Conservation (phyloP, 2,113 vertebrate genomes). For the Engystomops pustulosus region DNA sequence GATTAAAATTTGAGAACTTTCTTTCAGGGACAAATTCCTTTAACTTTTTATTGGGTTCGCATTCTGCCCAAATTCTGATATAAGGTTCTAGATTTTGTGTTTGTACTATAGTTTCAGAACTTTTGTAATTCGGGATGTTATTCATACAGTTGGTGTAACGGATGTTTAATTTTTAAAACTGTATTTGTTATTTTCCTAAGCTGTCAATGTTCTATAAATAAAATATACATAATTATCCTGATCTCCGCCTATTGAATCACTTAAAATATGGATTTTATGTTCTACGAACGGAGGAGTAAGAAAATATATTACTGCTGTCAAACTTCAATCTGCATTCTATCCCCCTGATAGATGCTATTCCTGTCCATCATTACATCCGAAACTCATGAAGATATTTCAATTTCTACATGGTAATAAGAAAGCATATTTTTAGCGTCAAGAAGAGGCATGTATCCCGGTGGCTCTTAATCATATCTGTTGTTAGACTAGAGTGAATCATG, state of each 20-base stretch:
- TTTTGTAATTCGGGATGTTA: too few species aligned
- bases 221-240: background rate
- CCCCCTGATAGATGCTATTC: slow-evolving; percentile 37
- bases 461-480: slow-evolving; percentile 49
- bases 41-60: too few species aligned
- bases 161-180: background rate
- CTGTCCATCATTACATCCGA: slow-evolving; percentile 46
- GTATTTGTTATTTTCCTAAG: background rate
- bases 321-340: slow-evolving; percentile 39
- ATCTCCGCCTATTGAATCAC: background rate
- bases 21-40: too few species aligned
- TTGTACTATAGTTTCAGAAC: too few species aligned
- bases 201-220: background rate
- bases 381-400: slow-evolving; percentile 45
- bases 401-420: slow-evolving; percentile 44
- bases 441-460: slow-evolving; percentile 20
- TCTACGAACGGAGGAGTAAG: background rate
- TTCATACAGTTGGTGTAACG: too few species aligned
- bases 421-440: slow-evolving; percentile 43
- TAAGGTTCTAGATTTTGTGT: too few species aligned
- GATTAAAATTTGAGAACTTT: too few species aligned
- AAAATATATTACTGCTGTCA: slow-evolving; percentile 46
- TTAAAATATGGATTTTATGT: slow-evolving; percentile 34
- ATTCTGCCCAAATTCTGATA: too few species aligned
- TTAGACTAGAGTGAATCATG: slow-evolving; percentile 42